Conservation (phyloP, 1,140 invertebrate species). For the Anagrus nilaparvatae region DNA sequence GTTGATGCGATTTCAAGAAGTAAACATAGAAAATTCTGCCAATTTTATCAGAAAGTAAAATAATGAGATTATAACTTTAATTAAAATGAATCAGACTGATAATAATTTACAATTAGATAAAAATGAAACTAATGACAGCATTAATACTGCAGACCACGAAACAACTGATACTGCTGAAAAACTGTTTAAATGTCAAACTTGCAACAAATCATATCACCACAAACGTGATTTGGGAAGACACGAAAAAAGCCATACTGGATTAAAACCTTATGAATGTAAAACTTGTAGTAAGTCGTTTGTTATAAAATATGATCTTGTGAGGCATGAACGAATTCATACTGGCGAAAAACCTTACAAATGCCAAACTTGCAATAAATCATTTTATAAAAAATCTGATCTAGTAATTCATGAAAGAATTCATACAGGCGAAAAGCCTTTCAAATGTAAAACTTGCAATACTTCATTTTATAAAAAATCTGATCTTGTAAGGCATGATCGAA, state of each 20-base stretch:
- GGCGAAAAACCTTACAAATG: background rate
- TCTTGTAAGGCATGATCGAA: background rate
- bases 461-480: background rate
- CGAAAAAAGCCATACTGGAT: background rate
- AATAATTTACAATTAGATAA: too few relatives aligned
- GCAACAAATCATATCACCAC: background rate
- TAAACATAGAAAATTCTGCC: too few relatives aligned
- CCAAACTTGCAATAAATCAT: background rate
- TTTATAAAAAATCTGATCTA: background rate
- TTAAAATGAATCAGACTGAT: too few relatives aligned
- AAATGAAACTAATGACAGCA: too few relatives aligned
- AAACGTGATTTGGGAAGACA: background rate
- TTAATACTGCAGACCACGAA: too few relatives aligned
- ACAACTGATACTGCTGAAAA: too few relatives aligned
- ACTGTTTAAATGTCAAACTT: too few relatives aligned
- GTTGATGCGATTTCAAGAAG: too few relatives aligned
- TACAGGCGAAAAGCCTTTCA: too few relatives aligned
- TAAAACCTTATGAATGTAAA: background rate
- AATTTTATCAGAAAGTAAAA: too few relatives aligned
- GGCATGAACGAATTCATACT: background rate
- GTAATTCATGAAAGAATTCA: background rate
- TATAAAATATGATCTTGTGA: background rate
- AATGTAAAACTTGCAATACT: too few relatives aligned
- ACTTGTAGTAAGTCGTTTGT: background rate
- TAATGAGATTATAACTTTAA: too few relatives aligned